A percentile compares a stretch with the other conserved stretches of the same genome.
These are phyloP conservation scores for Hydriomena furcata DNA, from an alignment of 2,888 invertebrate genomes.

Conservation along the genomic window DNA sequence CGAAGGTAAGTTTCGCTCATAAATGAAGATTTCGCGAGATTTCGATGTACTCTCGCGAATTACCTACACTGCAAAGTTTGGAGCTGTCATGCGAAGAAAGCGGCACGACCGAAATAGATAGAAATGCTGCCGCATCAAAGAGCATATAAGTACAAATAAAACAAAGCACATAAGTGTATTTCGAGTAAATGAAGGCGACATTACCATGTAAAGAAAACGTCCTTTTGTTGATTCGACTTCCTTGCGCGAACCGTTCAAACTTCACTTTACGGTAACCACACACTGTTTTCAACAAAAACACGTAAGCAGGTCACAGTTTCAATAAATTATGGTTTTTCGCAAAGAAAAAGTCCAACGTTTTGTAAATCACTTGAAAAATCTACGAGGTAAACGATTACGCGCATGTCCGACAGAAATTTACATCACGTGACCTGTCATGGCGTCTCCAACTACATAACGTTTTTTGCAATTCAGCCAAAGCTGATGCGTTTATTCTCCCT, in stretches of 20 bases:
- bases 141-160: conserved; percentile 34
- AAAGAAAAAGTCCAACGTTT: conserved; percentile 63
- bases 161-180: conserved; percentile 57
- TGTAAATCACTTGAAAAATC: conserved; percentile 75
- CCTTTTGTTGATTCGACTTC: conserved; percentile 70
- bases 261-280: conserved; percentile 40
- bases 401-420: conserved; percentile 82
- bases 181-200: conserved; percentile 55
- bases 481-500: too few relatives aligned
- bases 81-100: conserved; percentile 24
- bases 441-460: conserved; percentile 47
- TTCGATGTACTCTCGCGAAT: conserved; percentile 3
- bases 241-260: conserved; percentile 44
- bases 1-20: neutral
- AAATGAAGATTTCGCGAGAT: conserved; percentile 5
- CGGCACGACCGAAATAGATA: conserved; percentile 28
- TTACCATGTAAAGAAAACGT: conserved; percentile 69
- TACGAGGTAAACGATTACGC: conserved; percentile 56
- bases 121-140: conserved; percentile 16
- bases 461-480: conserved; percentile 10
- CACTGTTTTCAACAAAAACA: conserved; percentile 54
- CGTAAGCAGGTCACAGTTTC: conserved; percentile 37
- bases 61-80: neutral
- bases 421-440: conserved; percentile 84
- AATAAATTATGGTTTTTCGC: conserved; percentile 51